phyloP scores from a whole-genome alignment of 2,113 vertebrate genomes.

The Chloropsis hardwickii region DNA sequence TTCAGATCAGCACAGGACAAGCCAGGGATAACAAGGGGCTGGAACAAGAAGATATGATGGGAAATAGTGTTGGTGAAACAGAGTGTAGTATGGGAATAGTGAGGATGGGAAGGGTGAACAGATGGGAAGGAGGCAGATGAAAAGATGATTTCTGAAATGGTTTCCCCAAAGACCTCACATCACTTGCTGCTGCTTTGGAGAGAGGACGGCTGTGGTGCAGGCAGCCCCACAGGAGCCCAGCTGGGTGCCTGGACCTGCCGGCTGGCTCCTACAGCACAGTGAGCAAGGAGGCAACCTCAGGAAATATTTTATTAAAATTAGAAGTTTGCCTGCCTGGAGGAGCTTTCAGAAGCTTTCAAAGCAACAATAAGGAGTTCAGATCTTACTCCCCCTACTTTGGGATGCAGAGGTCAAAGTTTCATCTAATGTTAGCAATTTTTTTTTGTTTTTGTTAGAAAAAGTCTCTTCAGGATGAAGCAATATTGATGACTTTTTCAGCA shows the following conservation, averaged over 20 bases:
- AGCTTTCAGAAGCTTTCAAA: neutral
- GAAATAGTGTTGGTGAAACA: neutral
- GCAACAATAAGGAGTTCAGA: neutral
- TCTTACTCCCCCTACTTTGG: neutral
- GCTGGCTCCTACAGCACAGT: fast-evolving
- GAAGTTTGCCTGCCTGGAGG: neutral
- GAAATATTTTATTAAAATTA: neutral
- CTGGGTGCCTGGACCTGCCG: neutral
- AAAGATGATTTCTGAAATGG: neutral
- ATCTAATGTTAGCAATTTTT: conserved; percentile 30
- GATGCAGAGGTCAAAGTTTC: conserved; percentile 15
- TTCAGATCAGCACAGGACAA: neutral
- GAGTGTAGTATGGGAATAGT: neutral
- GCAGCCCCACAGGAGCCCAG: neutral
- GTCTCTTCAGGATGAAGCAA: neutral
- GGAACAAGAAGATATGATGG: neutral
- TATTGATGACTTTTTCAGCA: conserved; percentile 37
- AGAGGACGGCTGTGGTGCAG: fast-evolving
- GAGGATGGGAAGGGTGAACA: neutral
- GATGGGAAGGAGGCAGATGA: neutral
- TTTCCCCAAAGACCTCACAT: neutral
- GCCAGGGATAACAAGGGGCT: neutral
- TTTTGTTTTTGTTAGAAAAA: conserved; percentile 45
- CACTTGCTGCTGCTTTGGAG: neutral
- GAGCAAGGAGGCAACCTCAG: neutral